phyloP scores from a whole-genome alignment of 2,888 invertebrate genomes.

The Clepsis dumicolana region DNA sequence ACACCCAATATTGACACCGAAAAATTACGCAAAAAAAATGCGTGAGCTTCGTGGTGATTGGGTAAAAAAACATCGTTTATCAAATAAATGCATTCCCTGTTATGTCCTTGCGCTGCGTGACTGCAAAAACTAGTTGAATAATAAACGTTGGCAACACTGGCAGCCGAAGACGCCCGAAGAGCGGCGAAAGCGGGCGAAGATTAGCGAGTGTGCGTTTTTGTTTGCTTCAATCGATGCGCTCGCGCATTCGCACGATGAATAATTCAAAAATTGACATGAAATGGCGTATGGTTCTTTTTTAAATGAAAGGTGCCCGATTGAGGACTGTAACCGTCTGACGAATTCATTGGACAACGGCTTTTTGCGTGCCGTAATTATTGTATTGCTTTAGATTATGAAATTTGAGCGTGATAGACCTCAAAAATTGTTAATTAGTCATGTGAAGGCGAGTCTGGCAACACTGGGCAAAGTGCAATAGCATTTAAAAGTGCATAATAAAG shows the following conservation, averaged over 20 bases:
- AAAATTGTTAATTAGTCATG: neutral
- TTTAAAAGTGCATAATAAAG: too few relatives aligned
- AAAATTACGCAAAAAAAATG: slow-evolving; percentile 72
- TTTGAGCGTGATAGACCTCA: slow-evolving; percentile 31
- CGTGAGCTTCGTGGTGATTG: slow-evolving; percentile 49
- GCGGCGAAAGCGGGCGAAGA: slow-evolving; percentile 81
- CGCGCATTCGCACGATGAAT: slow-evolving; percentile 86
- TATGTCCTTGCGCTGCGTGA: slow-evolving; percentile 84
- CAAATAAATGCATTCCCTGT: slow-evolving; percentile 82
- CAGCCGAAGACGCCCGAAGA: slow-evolving; percentile 70
- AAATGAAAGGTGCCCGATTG: slow-evolving; percentile 86
- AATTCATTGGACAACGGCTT: slow-evolving; percentile 85
- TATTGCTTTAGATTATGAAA: slow-evolving; percentile 67
- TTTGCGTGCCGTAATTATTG: slow-evolving; percentile 81
- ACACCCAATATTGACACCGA: slow-evolving; percentile 72
- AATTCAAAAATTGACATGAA: slow-evolving; percentile 87
- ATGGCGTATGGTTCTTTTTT: slow-evolving; percentile 86
- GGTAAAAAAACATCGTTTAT: slow-evolving; percentile 79
- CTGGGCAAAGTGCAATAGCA: neutral
- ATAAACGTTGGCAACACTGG: slow-evolving; percentile 82
- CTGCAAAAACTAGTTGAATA: slow-evolving; percentile 84
- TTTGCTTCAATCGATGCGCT: slow-evolving; percentile 86
- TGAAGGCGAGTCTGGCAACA: slow-evolving; percentile 3
- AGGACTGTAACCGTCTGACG: slow-evolving; percentile 86
- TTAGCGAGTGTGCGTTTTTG: slow-evolving; percentile 84